These are phyloP conservation scores for Callopanchax toddi DNA, from an alignment of 2,113 vertebrate species.

Conservation along the genomic window DNA sequence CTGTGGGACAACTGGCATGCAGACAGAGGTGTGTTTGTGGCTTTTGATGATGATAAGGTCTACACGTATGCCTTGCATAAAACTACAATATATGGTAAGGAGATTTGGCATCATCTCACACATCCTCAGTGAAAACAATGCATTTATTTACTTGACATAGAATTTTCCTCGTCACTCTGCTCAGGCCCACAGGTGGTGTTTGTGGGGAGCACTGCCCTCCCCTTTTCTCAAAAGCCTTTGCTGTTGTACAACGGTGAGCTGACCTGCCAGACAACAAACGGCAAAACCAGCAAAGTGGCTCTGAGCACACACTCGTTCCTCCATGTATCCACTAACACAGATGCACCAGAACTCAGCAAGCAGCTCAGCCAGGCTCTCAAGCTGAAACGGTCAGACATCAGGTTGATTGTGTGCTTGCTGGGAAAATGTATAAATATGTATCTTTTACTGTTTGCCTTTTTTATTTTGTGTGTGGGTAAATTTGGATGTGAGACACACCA, in stretches of 20 bases:
- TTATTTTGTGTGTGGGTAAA: too few relatives aligned
- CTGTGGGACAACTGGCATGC: conserved; percentile 95
- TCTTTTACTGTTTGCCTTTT: too few relatives aligned
- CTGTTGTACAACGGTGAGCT: conserved; percentile 93
- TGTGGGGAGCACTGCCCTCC: conserved; percentile 88
- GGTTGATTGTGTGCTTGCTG: neutral
- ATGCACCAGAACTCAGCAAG: conserved; percentile 71
- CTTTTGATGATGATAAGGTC: conserved; percentile 93
- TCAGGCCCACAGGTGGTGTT: conserved; percentile 89
- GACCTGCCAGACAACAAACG: conserved; percentile 94
- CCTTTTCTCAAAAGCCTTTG: conserved; percentile 93
- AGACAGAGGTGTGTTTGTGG: conserved; percentile 91
- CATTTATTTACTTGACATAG: too few relatives aligned
- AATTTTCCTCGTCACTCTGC: neutral
- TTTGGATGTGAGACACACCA: too few relatives aligned
- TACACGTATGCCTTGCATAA: conserved; percentile 94
- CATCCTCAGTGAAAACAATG: neutral
- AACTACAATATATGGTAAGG: conserved; percentile 91
- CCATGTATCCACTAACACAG: conserved; percentile 75
- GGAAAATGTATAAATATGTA: too few relatives aligned
- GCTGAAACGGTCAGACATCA: conserved; percentile 82
- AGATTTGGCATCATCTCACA: neutral
- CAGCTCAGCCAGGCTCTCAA: conserved; percentile 85
- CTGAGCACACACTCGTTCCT: conserved; percentile 91
- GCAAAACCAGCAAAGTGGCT: conserved; percentile 85